Conservation (phyloP, 2,113 vertebrate genomes). For the Corapipo altera region DNA sequence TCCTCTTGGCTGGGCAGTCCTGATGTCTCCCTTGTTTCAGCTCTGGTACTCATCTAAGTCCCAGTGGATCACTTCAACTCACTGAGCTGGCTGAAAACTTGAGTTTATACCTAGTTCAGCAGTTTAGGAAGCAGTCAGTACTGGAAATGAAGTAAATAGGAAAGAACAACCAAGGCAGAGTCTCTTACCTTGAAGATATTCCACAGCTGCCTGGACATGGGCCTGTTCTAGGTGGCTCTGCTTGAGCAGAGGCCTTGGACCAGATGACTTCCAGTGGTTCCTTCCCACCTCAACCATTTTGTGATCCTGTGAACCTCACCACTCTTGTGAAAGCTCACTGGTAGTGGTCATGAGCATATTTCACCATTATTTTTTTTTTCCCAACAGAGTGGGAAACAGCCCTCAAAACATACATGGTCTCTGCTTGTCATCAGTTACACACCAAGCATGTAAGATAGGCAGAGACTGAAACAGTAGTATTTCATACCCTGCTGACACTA, state of each 20-base stretch:
- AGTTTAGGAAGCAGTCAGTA: not conserved
- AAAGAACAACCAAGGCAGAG: not conserved
- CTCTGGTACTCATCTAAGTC: not conserved
- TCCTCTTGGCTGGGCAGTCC: not conserved
- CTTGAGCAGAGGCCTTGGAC: not conserved
- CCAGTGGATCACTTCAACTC: not conserved
- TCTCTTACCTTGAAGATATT: not conserved
- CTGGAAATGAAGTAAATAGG: not conserved
- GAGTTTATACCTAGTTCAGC: not conserved
- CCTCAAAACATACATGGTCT: not conserved
- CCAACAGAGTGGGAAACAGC: not conserved
- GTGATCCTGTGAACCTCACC: not conserved
- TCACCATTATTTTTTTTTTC: not conserved
- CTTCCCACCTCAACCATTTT: not conserved
- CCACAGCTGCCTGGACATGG: not conserved
- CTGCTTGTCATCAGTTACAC: not conserved
- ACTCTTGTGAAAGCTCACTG: not conserved
- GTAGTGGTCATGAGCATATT: not conserved
- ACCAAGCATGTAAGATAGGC: not conserved
- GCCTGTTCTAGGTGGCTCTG: not conserved
- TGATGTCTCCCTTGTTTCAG: not conserved
- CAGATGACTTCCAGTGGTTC: not conserved
- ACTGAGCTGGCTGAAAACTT: not conserved
- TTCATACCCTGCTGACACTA: not conserved
- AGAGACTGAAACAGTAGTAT: not conserved